Base-by-base conservation (phyloP, 2,888 invertebrate species). In the Chelonus formosanus region DNA sequence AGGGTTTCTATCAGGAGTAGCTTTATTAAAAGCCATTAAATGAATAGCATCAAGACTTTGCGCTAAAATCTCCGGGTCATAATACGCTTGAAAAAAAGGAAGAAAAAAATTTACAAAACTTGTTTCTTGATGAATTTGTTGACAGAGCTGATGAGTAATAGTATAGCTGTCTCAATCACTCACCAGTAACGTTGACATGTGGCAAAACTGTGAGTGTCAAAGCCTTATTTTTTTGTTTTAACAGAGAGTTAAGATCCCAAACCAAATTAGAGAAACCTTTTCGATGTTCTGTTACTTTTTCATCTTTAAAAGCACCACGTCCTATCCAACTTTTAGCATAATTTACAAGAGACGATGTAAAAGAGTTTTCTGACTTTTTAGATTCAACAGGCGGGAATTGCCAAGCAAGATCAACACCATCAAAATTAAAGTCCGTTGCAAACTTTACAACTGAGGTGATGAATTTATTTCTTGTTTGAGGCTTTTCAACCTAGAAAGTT, bases 331-430 rank as follows among this genome's bases (percentile, higher is more conserved):
- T 5, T 6, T 40, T 40, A 40, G 40, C 40, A 40, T 40, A 40
- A 40, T 6, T 40, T 40, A 40, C 4, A 4, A 40, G 6, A 6
- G 5, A 5, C 6, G 40, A 40, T 40, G 5, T 40, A 40, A 40
- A 3, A 5, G 40, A 40, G 6, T 4, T 40, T 40, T 40, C 40
- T 40, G 40, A 5, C 6, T 40, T 40, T 6, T 40, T 40, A 4
- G 20, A 4, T 3, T 91, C 91, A 73, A 89, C 87, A 73, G 87
- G 89, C 35, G 92, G 89, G 86, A 93, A 92, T 82, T 93, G 90
- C 93, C 93, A 94, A 34, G 90, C 91, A 52, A 93, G 85, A 81
- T 94, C 94, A 31, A 94, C 85, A 2, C 94, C 94, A 81, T 94
- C 94, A 74, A 94, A 94, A 53, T 89, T 89, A 76, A 92, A 90